Conservation (phyloP, 2,888 invertebrate species). For the Philereme transversata region DNA sequence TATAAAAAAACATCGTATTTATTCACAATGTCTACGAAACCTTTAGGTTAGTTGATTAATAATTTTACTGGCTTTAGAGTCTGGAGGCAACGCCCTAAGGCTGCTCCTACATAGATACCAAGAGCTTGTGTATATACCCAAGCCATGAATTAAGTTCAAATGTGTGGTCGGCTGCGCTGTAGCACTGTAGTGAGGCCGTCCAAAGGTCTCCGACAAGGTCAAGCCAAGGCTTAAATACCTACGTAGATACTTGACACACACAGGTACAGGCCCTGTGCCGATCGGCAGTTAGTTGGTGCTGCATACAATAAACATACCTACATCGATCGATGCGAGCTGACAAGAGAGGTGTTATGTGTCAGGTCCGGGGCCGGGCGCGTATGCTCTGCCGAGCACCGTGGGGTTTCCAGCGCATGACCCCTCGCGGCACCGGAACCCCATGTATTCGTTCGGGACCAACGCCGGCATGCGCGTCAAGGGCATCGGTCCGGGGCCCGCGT, state of each 20-base stretch:
- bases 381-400: slow-evolving; percentile 84
- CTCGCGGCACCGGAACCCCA: slow-evolving; percentile 85
- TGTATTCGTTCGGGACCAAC: slow-evolving; percentile 84
- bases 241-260: too few relatives aligned
- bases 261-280: too few relatives aligned
- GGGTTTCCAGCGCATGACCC: slow-evolving; percentile 86
- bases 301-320: too few relatives aligned
- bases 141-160: too few relatives aligned
- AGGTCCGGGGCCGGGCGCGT: slow-evolving; percentile 89
- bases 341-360: slow-evolving; percentile 6
- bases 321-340: too few relatives aligned
- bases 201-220: too few relatives aligned
- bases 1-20: slow-evolving; percentile 22
- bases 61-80: background rate
- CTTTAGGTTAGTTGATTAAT: slow-evolving; percentile 53
- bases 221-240: too few relatives aligned
- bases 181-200: too few relatives aligned
- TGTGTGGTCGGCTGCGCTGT: too few relatives aligned
- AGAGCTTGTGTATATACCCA: too few relatives aligned
- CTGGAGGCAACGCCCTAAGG: too few relatives aligned
- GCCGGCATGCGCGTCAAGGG: slow-evolving; percentile 69
- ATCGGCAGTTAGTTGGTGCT: background rate
- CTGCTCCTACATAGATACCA: too few relatives aligned
- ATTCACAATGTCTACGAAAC: slow-evolving; percentile 55
- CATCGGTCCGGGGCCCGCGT: slow-evolving; percentile 78